phyloP scores from a whole-genome alignment of 2,797 vertebrate species.

The Semotilus atromaculatus region DNA sequence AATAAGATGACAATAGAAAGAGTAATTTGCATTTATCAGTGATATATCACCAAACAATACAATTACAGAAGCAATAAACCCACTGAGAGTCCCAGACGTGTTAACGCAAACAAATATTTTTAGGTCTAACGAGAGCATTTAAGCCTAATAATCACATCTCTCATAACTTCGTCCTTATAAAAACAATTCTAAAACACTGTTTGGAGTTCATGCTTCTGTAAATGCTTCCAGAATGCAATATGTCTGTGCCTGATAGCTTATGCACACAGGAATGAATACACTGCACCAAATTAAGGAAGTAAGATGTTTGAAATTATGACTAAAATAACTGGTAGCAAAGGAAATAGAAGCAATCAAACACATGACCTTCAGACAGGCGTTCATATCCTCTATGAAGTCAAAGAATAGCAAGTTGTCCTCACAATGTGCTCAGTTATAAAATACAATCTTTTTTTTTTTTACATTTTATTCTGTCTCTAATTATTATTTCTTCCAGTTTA shows the following conservation, averaged over 20 bases:
- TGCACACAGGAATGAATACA: constrained; percentile 7
- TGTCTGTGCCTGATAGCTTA: constrained; percentile 22
- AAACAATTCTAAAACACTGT: not conserved
- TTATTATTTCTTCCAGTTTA: constrained; percentile 39
- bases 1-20: constrained; percentile 35
- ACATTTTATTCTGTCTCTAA: constrained; percentile 31
- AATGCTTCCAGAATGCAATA: constrained; percentile 12
- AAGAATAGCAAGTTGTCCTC: constrained; percentile 8
- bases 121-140: constrained; percentile 28
- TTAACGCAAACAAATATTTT: constrained; percentile 32
- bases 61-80: constrained; percentile 42
- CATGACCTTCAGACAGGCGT: constrained; percentile 17
- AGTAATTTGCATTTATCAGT: constrained; percentile 13
- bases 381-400: constrained; percentile 28
- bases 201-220: constrained; percentile 13
- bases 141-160: constrained; percentile 37
- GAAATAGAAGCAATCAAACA: constrained; percentile 16
- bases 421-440: not conserved
- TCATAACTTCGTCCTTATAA: constrained; percentile 20
- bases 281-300: constrained; percentile 35
- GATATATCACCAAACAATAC: constrained; percentile 37
- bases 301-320: constrained; percentile 23
- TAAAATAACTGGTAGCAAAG: constrained; percentile 22
- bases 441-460: not conserved
- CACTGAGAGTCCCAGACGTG: constrained; percentile 7